Percentiles rank a stretch among this genome's conserved stretches.
Conservation (phyloP, 1,140 invertebrate species). For the Dendroctonus ponderosae region DNA sequence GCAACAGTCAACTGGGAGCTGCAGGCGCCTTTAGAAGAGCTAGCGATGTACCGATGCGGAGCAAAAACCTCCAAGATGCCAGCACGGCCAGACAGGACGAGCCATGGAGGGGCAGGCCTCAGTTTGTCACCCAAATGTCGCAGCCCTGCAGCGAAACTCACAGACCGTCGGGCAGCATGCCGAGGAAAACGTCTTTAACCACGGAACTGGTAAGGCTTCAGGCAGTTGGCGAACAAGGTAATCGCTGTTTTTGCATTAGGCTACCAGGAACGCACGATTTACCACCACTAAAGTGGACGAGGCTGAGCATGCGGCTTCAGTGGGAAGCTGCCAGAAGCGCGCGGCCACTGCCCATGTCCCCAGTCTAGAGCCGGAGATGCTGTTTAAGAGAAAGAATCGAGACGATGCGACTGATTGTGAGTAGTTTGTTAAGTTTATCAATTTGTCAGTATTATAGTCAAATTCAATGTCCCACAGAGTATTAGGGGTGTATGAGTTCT, state of each 20-base stretch:
- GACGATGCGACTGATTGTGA: too few relatives aligned
- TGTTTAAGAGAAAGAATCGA: too few relatives aligned
- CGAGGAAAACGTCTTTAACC: constrained; percentile 33
- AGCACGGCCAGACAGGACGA: not conserved
- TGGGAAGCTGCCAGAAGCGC: constrained; percentile 18
- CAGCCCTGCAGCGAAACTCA: constrained; percentile 26
- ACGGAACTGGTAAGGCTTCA: constrained; percentile 28
- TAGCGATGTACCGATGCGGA: constrained; percentile 41
- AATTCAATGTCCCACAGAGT: too few relatives aligned
- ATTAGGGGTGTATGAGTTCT: too few relatives aligned
- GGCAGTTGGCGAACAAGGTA: not conserved
- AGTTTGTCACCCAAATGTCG: constrained; percentile 32
- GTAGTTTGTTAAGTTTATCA: too few relatives aligned
- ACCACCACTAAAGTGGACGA: constrained; percentile 52
- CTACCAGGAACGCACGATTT: constrained; percentile 47
- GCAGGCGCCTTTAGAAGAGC: constrained; percentile 41
- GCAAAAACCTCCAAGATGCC: constrained; percentile 1
- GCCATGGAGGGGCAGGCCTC: constrained; percentile 17
- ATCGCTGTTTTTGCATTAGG: constrained; percentile 17
- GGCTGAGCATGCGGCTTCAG: constrained; percentile 49
- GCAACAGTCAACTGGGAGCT: constrained; percentile 43
- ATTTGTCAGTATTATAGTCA: too few relatives aligned
- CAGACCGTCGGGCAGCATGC: constrained; percentile 3
- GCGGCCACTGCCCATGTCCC: too few relatives aligned
- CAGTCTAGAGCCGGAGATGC: too few relatives aligned